Evolutionary conservation across 2,888 invertebrate species (phyloP).

Genomic region (Pristionchus fissidentatus): DNA sequence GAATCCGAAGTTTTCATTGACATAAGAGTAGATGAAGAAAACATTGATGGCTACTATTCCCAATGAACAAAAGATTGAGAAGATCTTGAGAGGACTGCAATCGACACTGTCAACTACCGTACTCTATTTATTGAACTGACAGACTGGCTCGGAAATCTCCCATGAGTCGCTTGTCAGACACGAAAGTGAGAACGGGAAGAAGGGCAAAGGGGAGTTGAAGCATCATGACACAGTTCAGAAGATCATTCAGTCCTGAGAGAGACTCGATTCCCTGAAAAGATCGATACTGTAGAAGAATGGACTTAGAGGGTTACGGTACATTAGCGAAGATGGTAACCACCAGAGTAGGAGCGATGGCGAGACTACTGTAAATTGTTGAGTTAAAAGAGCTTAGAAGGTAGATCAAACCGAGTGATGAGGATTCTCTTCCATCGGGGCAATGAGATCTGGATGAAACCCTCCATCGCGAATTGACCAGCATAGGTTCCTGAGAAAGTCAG

Average conservation of each 20-base stretch:
- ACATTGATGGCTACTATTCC: slow-evolving; percentile 86
- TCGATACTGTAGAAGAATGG: neutral
- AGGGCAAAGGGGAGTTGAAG: slow-evolving; percentile 83
- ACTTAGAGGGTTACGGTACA: slow-evolving; percentile 52
- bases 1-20: slow-evolving; percentile 71
- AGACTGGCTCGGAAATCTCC: slow-evolving; percentile 84
- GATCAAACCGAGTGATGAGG: slow-evolving; percentile 82
- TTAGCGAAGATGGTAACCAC: slow-evolving; percentile 76
- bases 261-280: slow-evolving; percentile 40
- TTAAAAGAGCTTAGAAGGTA: neutral
- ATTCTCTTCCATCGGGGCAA: slow-evolving; percentile 91
- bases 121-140: neutral
- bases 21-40: slow-evolving; percentile 83
- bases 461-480: slow-evolving; percentile 80
- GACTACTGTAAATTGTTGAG: slow-evolving; percentile 76
- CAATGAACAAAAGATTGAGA: slow-evolving; percentile 73
- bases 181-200: slow-evolving; percentile 84
- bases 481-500: slow-evolving; percentile 74
- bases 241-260: slow-evolving; percentile 82
- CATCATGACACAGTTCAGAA: slow-evolving; percentile 87
- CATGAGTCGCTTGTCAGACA: slow-evolving; percentile 86
- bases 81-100: slow-evolving; percentile 75
- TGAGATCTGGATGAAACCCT: slow-evolving; percentile 87
- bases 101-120: neutral
- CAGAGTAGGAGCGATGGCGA: slow-evolving; percentile 84